Evolutionary conservation across 2,888 invertebrate species (phyloP), one percentile per base, ranked within the genome.

Genomic region (Heteropelma amictum): DNA sequence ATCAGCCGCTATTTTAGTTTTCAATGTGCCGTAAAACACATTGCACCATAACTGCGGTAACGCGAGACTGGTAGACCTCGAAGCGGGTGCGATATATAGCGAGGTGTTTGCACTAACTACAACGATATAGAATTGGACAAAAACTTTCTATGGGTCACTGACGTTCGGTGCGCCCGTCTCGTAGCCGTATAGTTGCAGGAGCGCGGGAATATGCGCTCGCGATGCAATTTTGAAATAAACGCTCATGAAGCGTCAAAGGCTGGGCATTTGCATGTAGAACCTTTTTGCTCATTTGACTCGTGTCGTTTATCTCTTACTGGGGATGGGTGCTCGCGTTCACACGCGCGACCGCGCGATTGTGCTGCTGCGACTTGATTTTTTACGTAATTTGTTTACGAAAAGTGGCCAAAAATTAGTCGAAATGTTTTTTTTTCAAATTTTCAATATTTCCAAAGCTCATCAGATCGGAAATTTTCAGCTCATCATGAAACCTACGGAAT

Each of bases 11-110:
- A 40, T 17, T 42, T 42, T n/a, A 28, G 10, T 19, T n/a, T 6
- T n/a, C n/a, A n/a, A n/a, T n/a, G 47, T 14, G 33, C 67, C 28
- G 42, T 30, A 53, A 58, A 65, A 53, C n/a, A n/a, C 38, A 58
- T 72, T 72, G 65, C 67, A 67, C 67, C 72, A 72, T 60, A 40
- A 45, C 60, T 67, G 65, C 65, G 65, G 72, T 67, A 72, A 72
- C 65, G 51, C 72, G 72, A 72, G 67, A 72, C 72, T 60, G 60
- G 60, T 54, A 67, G 72, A 72, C 65, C 72, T 72, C 72, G 65
- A 54, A 60, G 65, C 71, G 71, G 64, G 71, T 58, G 72, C 53
- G 45, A 51, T 64, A n/a, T n/a, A n/a, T 53, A 12, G 35, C 60
- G 56, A 70, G 65, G 65, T 67, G 60, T 65, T 67, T 60, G 53